Base-by-base conservation (phyloP, 2,888 invertebrate species). In the Pseudococcus jackbeardsleyi region DNA sequence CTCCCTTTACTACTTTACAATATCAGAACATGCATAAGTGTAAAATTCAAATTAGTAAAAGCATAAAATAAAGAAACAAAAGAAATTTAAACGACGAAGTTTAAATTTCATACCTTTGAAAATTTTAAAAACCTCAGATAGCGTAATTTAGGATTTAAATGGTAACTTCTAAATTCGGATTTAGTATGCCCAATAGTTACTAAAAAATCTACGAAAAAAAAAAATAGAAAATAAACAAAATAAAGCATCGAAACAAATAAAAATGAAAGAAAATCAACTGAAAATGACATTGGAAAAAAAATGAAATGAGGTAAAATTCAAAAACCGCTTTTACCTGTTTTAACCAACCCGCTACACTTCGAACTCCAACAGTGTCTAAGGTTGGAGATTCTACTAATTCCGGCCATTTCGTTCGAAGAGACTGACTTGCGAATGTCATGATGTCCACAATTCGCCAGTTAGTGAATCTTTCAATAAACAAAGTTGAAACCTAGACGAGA, bases 261-360 rank as follows among this genome's bases (percentile, higher is more conserved):
- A 33, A 72, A 42, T 42, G 42, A 42, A 42, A 77, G 39, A 77
- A 77, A 33, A 17, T 12, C 77, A 39, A 77, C 33, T 6, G 39
- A 77, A 17, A n/a, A 33, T 17, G n/a, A 33, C 26, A 17, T 15
- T n/a, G 42, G n/a, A 82, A 82, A 72, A 33, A 72, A 72, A 72
- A 68, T 68, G 12, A 82, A 77, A 42, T 17, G 77, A 42, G 42
- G n/a, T 11, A 8, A 77, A 42, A n/a, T 42, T 39, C 4, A 82
- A 59, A 89, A 39, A 92, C 68, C 42, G 22, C 79, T 46, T 6
- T 5, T 93, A 93, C 96, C 95, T 96, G 96, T 93, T 96, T 96
- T 86, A 96, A 93, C 96, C 96, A 96, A 92, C 95, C 95, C 90
- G 95, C 95, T 91, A 95, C 95, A 90, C 95, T 95, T 90, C 95